Base-by-base conservation (phyloP, 2,888 invertebrate genomes). In the Sturmia bella region DNA sequence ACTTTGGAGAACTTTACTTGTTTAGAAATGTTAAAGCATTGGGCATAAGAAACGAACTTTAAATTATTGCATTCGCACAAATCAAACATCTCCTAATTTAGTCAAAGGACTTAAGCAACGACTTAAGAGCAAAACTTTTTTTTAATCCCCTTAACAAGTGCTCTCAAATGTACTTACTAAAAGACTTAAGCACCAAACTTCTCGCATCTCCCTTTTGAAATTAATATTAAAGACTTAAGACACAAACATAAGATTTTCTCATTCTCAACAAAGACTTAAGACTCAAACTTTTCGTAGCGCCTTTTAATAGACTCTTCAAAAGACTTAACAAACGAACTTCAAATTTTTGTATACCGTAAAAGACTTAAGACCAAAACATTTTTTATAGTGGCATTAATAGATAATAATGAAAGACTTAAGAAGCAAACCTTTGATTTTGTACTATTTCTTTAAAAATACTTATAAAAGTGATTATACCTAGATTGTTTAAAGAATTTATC, bases 151-250 rank as follows among this genome's bases (percentile, higher is more conserved):
- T n/a, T n/a, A n/a, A n/a, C n/a, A n/a, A n/a, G n/a, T n/a, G 12
- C 12, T 12, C 11, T 12, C 11, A 39, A 12, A 39, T 39, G 39
- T 39, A 39, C 3, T 39, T 12, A 39, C 39, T 7, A 27, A 27
- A 54, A 27, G 27, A 79, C 66, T 73, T 73, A 66, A 61, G 45
- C 24, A 2, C 61, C 27, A 64, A 69, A 69, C 48, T 32, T n/a
- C 6, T 6, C 12, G 2, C 17, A 6, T 50, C 0, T 50, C 1
- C 1, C n/a, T 9, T 24, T 15, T 19, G 0, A 13, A 37, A 17
- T 21, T 11, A n/a, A n/a, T n/a, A n/a, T n/a, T n/a, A 68, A 80
- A 80, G 76, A 80, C 24, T 80, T 72, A 61, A 72, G 70, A 52
- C 3, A 69, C 69, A 54, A 56, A 68, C 68, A 11, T 9, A 32